Evolutionary conservation across 2,797 vertebrate species (phyloP), one percentile per base, ranked within the genome.

Genomic region (Triplophysa bombifrons): DNA sequence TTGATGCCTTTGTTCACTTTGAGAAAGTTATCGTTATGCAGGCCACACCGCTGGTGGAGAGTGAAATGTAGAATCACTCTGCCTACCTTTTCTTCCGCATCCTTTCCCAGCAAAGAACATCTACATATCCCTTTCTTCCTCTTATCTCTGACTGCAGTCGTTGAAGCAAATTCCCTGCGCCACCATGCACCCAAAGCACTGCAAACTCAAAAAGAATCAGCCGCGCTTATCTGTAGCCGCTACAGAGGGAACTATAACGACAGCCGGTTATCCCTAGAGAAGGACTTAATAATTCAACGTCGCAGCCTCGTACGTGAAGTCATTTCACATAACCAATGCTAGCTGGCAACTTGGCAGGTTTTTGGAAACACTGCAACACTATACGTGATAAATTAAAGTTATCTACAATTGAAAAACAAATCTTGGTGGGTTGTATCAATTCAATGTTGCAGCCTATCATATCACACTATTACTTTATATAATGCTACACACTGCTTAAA

Each of bases 1-100:
- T 90, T 93, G 88, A 93, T 92, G 89, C 89, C 90, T 94, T 93
- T 93, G 92, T 94, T 93, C 90, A 88, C 90, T 91, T 90, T 88
- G 91, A 91, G 75, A 90, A 93, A 92, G 88, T 91, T 92, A 93
- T 90, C 91, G 90, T 89, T 89, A 89, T 90, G 90, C 90, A 89
- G 90, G 90, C 90, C 89, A 87, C 89, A 89, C 89, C 86, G 90
- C 88, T 85, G 86, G 87, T 89, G 75, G 72, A 74, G 82, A 77
- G 85, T 55, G 81, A 85, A 78, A 85, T 85, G 87, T 87, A 66
- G 87, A 90, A 89, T 87, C 70, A 77, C 71, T 22, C 82, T n/a
- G 70, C 84, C 85, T 88, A 90, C 88, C 86, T 91, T 90, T 88
- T 89, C 86, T 88, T 88, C 88, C 77, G 84, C 86, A 89, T 90